Percentiles rank a stretch among this genome's conserved stretches.
Conservation (phyloP, 1,140 invertebrate genomes). For the Temnothorax curvispinosus region DNA sequence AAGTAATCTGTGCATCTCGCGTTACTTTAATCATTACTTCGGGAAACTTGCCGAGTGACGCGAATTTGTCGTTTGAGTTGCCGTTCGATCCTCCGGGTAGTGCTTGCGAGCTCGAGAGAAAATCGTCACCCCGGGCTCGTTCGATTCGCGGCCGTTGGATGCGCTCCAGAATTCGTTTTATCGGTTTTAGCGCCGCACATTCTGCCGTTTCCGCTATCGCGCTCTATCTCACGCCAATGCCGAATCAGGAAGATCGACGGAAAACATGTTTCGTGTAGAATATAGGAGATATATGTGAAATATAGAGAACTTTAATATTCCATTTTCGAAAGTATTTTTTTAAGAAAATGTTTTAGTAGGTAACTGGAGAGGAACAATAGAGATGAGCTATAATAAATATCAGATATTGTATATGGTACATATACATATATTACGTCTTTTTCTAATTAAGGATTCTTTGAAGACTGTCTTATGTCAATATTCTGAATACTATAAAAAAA, state of each 20-base stretch:
- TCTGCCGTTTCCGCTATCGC: constrained; percentile 42
- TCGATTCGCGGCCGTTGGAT: constrained; percentile 44
- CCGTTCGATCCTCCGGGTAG: constrained; percentile 25
- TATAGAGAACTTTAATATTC: constrained; percentile 5
- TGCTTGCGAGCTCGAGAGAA: constrained; percentile 41
- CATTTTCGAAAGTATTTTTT: constrained; percentile 24
- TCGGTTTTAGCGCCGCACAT: constrained; percentile 36
- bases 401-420: background rate
- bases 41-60: constrained; percentile 17
- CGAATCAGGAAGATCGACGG: constrained; percentile 35
- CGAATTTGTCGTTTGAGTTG: constrained; percentile 26
- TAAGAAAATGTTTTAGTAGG: constrained; percentile 4
- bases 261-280: constrained; percentile 30
- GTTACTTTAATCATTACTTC: constrained; percentile 53
- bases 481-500: background rate
- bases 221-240: background rate
- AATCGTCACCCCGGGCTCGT: constrained; percentile 42
- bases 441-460: background rate
- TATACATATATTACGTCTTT: background rate
- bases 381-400: background rate
- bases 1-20: constrained; percentile 42
- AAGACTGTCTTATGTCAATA: background rate
- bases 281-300: background rate
- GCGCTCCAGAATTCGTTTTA: constrained; percentile 49
- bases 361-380: background rate